A percentile compares a stretch with the other conserved stretches of the same genome.
These are phyloP conservation scores for Diceros bicornis DNA, from an alignment of 2,797 vertebrate genomes.

Conservation along the genomic window DNA sequence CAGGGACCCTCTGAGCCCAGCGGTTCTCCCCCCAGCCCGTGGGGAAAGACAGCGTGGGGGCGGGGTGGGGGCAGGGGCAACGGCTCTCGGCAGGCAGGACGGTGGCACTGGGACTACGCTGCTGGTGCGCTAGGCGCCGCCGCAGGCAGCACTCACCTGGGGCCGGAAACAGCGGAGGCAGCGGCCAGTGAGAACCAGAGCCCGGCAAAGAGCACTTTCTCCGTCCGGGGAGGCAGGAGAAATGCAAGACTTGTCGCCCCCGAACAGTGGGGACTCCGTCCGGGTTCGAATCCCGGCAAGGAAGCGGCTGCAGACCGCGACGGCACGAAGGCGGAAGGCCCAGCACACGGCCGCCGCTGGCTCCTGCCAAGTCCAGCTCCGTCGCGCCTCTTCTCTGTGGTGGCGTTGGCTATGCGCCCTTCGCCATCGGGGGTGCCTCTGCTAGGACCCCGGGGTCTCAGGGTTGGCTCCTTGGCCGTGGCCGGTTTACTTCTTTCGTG, in stretches of 20 bases:
- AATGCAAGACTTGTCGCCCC: not conserved
- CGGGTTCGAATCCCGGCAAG: not conserved
- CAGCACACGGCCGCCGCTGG: accelerated
- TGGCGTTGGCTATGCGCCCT: accelerated
- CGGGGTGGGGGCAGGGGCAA: accelerated
- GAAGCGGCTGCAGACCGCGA: not conserved
- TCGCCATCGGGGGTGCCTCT: accelerated
- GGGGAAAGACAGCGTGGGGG: not conserved
- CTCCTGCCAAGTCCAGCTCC: not conserved
- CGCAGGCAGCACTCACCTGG: constrained; percentile 24
- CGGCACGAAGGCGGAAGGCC: not conserved
- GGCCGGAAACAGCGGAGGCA: not conserved
- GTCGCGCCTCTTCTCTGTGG: not conserved
- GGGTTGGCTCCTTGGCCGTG: not conserved
- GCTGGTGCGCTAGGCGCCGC: accelerated
- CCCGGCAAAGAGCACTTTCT: not conserved
- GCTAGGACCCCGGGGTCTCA: accelerated
- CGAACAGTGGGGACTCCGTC: not conserved
- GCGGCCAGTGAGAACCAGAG: not conserved
- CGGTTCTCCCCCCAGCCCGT: accelerated
- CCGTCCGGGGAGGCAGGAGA: accelerated
- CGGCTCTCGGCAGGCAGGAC: accelerated
- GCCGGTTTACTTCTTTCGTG: not conserved
- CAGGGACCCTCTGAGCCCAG: not conserved
- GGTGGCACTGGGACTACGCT: not conserved